Percentiles rank a stretch among this genome's conserved stretches.
Evolutionary conservation across 2,113 vertebrate genomes (phyloP).

Genomic region (Mungos mungo): DNA sequence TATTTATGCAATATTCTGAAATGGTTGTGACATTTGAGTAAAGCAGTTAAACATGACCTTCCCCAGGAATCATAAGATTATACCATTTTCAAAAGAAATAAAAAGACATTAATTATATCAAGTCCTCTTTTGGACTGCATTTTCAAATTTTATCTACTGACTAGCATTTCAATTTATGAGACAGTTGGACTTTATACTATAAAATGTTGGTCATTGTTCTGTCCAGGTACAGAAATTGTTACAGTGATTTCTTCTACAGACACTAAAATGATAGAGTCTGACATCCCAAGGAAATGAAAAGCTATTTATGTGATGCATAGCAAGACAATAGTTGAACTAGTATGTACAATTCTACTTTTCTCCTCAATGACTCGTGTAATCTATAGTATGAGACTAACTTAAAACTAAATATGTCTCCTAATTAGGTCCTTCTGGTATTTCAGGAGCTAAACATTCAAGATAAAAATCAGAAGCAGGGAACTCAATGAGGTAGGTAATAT

Average conservation of each 20-base stretch:
- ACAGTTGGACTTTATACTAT: neutral
- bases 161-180: slow-evolving; percentile 26
- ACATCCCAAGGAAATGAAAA: slow-evolving; percentile 13
- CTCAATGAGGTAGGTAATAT: neutral
- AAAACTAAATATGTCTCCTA: neutral
- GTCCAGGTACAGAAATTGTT: neutral
- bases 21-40: slow-evolving; percentile 69
- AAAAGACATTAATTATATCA: slow-evolving; percentile 56
- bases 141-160: slow-evolving; percentile 50
- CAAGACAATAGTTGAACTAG: neutral
- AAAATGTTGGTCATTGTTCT: neutral
- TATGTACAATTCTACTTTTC: neutral
- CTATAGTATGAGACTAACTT: neutral
- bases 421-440: neutral
- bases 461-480: neutral
- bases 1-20: slow-evolving; percentile 61
- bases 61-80: slow-evolving; percentile 30
- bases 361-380: neutral
- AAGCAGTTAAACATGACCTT: slow-evolving; percentile 52
- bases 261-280: neutral
- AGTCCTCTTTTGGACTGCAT: slow-evolving; percentile 42
- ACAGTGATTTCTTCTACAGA: neutral
- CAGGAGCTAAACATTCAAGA: slow-evolving; percentile 3
- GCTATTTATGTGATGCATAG: slow-evolving; percentile 10
- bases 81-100: slow-evolving; percentile 62